Evolutionary conservation across 2,888 invertebrate genomes (phyloP).

Genomic region (Flabesymbios commensalis): DNA sequence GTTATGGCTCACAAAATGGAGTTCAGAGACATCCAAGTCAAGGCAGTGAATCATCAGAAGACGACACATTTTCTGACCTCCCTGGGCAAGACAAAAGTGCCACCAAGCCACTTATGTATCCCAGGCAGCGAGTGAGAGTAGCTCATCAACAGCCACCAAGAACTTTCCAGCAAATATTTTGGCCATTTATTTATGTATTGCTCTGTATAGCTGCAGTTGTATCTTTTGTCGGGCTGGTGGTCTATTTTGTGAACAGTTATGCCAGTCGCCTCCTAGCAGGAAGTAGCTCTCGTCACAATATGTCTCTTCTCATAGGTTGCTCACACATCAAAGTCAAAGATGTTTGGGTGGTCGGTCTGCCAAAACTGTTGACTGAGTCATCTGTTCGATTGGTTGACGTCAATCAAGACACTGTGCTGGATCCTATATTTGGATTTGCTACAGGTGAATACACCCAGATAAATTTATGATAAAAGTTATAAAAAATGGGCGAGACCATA

Average conservation of each 20-base stretch:
- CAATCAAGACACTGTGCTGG: constrained; percentile 73
- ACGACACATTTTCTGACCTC: background rate
- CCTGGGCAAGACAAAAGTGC: background rate
- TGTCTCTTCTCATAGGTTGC: constrained; percentile 2
- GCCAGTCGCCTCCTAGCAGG: background rate
- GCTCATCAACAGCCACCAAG: background rate
- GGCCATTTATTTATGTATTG: constrained; percentile 8
- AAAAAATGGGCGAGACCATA: too few species aligned
- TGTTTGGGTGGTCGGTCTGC: constrained; percentile 73
- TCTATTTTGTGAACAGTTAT: constrained; percentile 18
- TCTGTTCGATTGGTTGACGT: constrained; percentile 74
- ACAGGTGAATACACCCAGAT: constrained; percentile 59
- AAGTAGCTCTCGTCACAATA: background rate
- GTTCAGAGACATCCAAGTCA: background rate
- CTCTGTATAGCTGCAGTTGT: constrained; percentile 9
- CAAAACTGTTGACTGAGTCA: constrained; percentile 75
- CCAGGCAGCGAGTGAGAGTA: constrained; percentile 14
- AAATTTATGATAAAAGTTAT: too few species aligned
- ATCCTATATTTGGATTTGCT: constrained; percentile 77
- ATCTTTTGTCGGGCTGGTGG: constrained; percentile 11
- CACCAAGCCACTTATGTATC: constrained; percentile 24
- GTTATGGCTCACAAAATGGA: too few species aligned
- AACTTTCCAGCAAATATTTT: background rate
- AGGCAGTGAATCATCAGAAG: constrained; percentile 5
- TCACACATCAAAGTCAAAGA: constrained; percentile 9